Evolutionary conservation across 2,113 vertebrate genomes (phyloP), one percentile per base, ranked within the genome.

Genomic region (Ceratotherium simum): DNA sequence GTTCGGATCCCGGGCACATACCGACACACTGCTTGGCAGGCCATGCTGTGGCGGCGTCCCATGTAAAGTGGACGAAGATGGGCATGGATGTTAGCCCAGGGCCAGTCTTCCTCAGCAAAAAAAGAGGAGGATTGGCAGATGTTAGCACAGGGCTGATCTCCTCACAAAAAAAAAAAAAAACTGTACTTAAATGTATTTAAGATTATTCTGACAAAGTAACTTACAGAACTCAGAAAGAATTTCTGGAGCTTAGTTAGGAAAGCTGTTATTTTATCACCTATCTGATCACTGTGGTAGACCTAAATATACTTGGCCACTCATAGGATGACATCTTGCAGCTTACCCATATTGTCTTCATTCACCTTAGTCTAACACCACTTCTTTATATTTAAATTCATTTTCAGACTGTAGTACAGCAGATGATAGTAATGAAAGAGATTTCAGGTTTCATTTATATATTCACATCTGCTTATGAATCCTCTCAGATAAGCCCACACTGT

Each of bases 181-280:
- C 39, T 39, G 39, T 39, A 72, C 51, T 81, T 92, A 62, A 78
- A 70, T 95, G 48, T 78, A 73, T 17, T 75, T 81, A 76, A 62
- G 42, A 73, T 69, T 81, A 58, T 46, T 56, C 89, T 42, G 58
- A 75, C 27, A 72, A 86, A 95, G 20, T 73, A 85, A 83, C 10
- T 72, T 76, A 87, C 0, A 84, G 64, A 80, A 88, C 11, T 58
- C 46, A 79, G 23, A 39, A 79, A 93, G n/a, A 84, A 83, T 46
- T 56, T 75, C 58, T 90, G 13, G 46, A 95, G 79, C 12, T 90
- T 65, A 48, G 8, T 48, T 92, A 88, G 79, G 27, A 92, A 97
- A 81, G 21, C 42, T 97, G 0, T 75, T 67, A 56, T 46, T 56
- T 92, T 75, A 67, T 8, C 5, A 8, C 3, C 65, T n/a, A 85